A percentile compares a stretch with the other conserved stretches of the same genome.
Evolutionary conservation across 2,888 invertebrate species (phyloP).

Genomic region (Cylindroiulus punctatus): DNA sequence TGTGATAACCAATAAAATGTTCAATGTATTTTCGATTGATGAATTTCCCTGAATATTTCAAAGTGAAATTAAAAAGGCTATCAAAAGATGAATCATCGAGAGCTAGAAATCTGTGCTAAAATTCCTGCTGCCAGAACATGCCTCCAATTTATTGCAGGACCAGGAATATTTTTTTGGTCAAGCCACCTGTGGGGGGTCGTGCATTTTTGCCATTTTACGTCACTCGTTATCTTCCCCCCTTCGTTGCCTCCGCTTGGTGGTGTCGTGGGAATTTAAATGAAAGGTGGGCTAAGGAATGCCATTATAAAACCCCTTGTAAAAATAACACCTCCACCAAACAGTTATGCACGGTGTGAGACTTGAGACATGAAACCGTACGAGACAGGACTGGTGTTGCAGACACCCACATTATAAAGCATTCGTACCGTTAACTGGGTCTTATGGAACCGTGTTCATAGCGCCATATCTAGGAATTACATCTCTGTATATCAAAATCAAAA

Average conservation of each 20-base stretch:
- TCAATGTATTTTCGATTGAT: too few relatives aligned
- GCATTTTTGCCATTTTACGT: slow-evolving; percentile 5
- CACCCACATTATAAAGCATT: background rate
- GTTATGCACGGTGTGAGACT: background rate
- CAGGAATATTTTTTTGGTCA: background rate
- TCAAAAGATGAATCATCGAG: background rate
- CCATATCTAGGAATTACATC: slow-evolving; percentile 16
- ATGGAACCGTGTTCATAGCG: slow-evolving; percentile 17
- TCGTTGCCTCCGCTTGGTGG: background rate
- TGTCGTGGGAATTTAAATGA: slow-evolving; percentile 45
- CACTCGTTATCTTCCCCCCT: slow-evolving; percentile 19
- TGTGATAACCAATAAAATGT: too few relatives aligned
- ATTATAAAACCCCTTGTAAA: slow-evolving; percentile 18
- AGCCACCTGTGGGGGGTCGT: slow-evolving; percentile 21
- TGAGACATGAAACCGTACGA: too few relatives aligned
- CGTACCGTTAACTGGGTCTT: background rate
- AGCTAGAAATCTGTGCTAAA: background rate
- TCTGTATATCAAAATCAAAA: background rate
- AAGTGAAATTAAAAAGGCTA: too few relatives aligned
- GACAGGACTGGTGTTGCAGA: background rate
- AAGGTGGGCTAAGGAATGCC: slow-evolving; percentile 35
- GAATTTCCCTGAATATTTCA: too few relatives aligned
- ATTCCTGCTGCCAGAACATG: background rate
- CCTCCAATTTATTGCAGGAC: background rate
- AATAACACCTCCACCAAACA: slow-evolving; percentile 30